These are phyloP conservation scores for Cephus cinctus DNA, from an alignment of 1,140 invertebrate genomes.

Conservation along the genomic window DNA sequence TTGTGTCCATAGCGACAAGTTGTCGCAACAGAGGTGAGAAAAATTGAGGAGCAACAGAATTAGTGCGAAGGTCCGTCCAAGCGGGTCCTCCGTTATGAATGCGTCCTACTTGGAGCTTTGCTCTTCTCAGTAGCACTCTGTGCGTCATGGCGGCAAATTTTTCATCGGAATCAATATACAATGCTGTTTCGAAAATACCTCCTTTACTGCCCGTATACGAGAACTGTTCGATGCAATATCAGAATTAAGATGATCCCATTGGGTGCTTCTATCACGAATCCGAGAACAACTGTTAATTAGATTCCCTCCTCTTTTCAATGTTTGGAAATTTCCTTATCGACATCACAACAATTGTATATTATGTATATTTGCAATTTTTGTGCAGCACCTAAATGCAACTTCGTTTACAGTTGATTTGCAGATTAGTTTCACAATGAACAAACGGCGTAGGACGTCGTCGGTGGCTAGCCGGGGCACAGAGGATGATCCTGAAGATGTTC, in stretches of 20 bases:
- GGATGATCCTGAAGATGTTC: slow-evolving; percentile 56
- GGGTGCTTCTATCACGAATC: background rate
- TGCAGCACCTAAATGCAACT: too few relatives aligned
- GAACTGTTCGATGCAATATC: background rate
- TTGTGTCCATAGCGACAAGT: slow-evolving; percentile 20
- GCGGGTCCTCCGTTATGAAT: background rate
- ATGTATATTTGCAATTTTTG: too few relatives aligned
- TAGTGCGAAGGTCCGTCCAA: background rate
- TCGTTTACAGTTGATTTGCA: too few relatives aligned
- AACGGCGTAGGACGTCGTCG: slow-evolving; percentile 67
- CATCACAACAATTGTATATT: too few relatives aligned
- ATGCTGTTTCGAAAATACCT: slow-evolving; percentile 16
- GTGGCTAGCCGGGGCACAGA: slow-evolving; percentile 67
- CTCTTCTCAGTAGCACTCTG: slow-evolving; percentile 14
- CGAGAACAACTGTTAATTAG: too few relatives aligned
- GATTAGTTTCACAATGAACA: slow-evolving; percentile 61
- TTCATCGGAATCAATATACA: slow-evolving; percentile 27
- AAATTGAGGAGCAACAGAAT: slow-evolving; percentile 2
- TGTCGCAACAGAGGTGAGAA: slow-evolving; percentile 25
- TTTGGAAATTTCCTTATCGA: too few relatives aligned
- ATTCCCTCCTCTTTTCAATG: background rate
- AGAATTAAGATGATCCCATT: background rate
- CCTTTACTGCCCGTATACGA: background rate
- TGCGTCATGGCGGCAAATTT: slow-evolving; percentile 47
- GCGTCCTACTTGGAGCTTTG: slow-evolving; percentile 4